phyloP scores from a whole-genome alignment of 2,113 vertebrate species.

The Scomber scombrus region DNA sequence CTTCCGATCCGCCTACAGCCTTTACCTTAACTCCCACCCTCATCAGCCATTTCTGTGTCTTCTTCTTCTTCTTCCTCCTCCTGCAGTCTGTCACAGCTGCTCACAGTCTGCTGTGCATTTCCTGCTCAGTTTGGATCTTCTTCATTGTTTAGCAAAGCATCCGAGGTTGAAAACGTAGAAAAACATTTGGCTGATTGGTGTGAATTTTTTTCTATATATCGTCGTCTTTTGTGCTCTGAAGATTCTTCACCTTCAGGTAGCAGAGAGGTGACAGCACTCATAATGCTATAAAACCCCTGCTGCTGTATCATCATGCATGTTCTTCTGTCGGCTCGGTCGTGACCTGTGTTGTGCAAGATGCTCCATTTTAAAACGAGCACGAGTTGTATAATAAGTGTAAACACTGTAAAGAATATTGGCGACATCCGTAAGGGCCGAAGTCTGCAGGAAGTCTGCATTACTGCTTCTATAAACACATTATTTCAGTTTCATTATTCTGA shows the following conservation, averaged over 20 bases:
- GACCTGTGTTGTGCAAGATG: too few relatives aligned
- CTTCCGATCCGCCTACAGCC: constrained; percentile 22
- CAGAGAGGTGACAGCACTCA: background rate
- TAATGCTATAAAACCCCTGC: background rate
- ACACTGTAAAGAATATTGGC: too few relatives aligned
- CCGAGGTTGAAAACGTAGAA: background rate
- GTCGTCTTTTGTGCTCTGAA: background rate
- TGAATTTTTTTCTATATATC: background rate
- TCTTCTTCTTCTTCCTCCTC: constrained; percentile 43
- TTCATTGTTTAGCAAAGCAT: too few relatives aligned
- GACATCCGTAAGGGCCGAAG: too few relatives aligned
- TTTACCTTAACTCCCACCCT: constrained; percentile 49
- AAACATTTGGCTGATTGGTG: background rate
- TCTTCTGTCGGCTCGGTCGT: too few relatives aligned
- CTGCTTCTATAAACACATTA: background rate
- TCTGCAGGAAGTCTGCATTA: too few relatives aligned
- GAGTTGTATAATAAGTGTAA: background rate
- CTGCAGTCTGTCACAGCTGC: constrained; percentile 21
- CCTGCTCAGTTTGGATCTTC: background rate
- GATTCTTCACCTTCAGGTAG: constrained; percentile 11
- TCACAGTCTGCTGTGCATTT: background rate
- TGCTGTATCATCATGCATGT: too few relatives aligned
- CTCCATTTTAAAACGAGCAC: too few relatives aligned
- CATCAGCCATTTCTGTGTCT: background rate
- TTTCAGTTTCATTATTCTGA: too few relatives aligned